Evolutionary conservation across 2,797 vertebrate genomes (phyloP).

Genomic region (Syndactyla subalaris): DNA sequence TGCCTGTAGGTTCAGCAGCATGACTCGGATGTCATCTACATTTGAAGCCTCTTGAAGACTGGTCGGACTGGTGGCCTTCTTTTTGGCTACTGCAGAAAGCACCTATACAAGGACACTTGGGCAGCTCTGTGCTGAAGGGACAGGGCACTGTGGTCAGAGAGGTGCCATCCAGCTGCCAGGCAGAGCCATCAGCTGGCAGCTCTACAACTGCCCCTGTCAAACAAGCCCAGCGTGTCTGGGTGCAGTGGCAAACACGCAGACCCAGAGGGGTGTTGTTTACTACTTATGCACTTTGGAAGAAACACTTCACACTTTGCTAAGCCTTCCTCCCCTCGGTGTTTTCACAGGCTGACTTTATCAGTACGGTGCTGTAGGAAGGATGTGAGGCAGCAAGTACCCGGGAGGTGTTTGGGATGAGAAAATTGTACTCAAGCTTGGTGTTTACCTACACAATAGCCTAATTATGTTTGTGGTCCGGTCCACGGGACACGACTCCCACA

Average conservation of each 20-base stretch:
- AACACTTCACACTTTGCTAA: neutral
- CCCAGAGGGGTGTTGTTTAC: neutral
- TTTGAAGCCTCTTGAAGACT: constrained; percentile 24
- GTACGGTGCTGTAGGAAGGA: neutral
- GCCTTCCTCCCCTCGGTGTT: neutral
- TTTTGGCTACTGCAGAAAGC: neutral
- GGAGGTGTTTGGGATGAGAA: constrained; percentile 22
- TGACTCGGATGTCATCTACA: constrained; percentile 73
- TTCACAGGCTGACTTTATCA: neutral
- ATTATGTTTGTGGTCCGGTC: neutral
- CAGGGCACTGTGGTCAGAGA: neutral
- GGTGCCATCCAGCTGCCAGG: neutral
- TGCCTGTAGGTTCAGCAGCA: constrained; percentile 68
- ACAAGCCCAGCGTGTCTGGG: neutral
- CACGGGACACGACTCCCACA: neutral
- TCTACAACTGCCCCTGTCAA: neutral
- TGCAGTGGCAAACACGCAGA: neutral
- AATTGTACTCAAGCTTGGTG: neutral
- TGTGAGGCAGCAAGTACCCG: neutral
- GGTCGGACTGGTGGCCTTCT: neutral
- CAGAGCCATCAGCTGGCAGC: neutral
- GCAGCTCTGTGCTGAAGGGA: neutral
- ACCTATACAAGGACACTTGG: neutral
- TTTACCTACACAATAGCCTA: neutral
- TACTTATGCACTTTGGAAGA: constrained; percentile 47